These are phyloP conservation scores for Tetranychus piercei DNA, from an alignment of 2,888 invertebrate species.

Conservation along the genomic window DNA sequence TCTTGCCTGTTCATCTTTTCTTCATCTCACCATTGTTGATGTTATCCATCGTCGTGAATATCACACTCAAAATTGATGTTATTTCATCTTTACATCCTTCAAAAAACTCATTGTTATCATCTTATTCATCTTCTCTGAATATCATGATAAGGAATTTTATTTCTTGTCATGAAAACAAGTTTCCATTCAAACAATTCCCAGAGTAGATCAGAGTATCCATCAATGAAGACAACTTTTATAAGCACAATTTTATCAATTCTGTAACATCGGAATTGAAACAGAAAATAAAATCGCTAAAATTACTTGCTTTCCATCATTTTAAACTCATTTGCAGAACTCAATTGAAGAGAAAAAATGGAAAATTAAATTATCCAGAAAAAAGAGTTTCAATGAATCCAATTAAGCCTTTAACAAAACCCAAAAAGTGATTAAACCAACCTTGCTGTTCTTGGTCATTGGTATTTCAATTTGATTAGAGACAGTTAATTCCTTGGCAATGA, in stretches of 20 bases:
- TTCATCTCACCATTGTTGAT: neutral
- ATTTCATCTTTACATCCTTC: neutral
- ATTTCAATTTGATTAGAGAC: neutral
- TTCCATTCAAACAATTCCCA: no score
- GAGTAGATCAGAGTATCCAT: no score
- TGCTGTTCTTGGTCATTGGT: neutral
- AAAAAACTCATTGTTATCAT: neutral
- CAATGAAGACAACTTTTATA: no score
- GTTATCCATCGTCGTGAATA: neutral
- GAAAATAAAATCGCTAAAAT: no score
- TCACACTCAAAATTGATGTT: neutral
- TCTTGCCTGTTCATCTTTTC: neutral
- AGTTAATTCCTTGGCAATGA: neutral
- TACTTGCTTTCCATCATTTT: no score
- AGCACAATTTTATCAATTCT: no score
- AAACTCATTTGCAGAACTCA: no score
- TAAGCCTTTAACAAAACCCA: neutral
- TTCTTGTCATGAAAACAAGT: no score
- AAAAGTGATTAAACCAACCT: neutral
- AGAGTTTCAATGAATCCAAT: neutral
- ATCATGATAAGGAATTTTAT: neutral
- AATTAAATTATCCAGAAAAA: neutral
- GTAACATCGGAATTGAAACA: no score
- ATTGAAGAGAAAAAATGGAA: no score
- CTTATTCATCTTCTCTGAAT: neutral